Evolutionary conservation across 1,140 invertebrate genomes (phyloP), one percentile per base, ranked within the genome.

Genomic region (Drosophila lini): DNA sequence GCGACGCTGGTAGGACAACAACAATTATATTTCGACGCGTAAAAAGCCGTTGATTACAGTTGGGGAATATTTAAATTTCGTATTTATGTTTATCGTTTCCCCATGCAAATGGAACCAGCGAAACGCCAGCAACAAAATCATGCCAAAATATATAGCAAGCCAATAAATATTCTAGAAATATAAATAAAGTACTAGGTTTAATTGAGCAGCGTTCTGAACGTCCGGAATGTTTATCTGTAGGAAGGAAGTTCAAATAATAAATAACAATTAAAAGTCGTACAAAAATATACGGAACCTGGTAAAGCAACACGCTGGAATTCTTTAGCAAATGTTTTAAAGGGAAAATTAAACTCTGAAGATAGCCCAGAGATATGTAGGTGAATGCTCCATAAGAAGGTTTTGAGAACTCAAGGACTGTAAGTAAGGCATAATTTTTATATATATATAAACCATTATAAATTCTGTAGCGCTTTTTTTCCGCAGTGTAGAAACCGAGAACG

Each of bases 41-140:
- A 69, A 84, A 77, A 55, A 61, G 36, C 68, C 50, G 67, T 58
- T 74, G 75, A 77, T 64, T 84, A 77, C 75, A 74, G 56, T 70
- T 67, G 73, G 42, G 53, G 13, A 55, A 75, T 75, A 85, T 64
- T 65, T 56, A 58, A 60, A 80, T 71, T 60, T 70, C 60, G 74
- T 73, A 73, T 86, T 79, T 59, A 85, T 71, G 75, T 69, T 85
- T 71, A 82, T 82, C 32, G 70, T 47, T 76, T 65, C 67, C 11
- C 41, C 45, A 86, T 88, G 83, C 83, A 82, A 86, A 86, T 86
- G 34, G 16, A 16, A 45, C 50, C 25, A 11, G 55, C 61, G 45
- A 22, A 71, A 50, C 40, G 22, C 55, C 57, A 74, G 69, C 48
- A 75, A 61, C 65, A 74, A 40, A 56, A 74, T 31, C 57, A 64